Evolutionary conservation across 2,888 invertebrate genomes (phyloP), one percentile per base, ranked within the genome.

Genomic region (Dione vanillae): DNA sequence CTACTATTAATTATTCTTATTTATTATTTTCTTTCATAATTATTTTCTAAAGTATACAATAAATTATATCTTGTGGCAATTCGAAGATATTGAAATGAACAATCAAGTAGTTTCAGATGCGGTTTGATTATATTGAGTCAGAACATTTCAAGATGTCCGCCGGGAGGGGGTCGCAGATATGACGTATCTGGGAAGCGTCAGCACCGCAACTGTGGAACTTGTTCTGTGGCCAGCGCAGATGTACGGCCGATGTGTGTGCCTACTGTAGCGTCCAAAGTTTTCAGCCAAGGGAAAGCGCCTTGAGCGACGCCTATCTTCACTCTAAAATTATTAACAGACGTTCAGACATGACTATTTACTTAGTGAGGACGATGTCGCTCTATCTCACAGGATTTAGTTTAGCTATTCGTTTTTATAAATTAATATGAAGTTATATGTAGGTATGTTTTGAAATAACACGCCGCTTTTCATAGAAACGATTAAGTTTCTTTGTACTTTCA

Each of bases 341-440:
- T 86, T 85, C 85, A 85, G 85, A 92, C 92, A 92, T 79, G 90
- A 89, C 84, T 92, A 92, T 91, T 91, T 92, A 92, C 92, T 92
- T 89, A 92, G 79, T 76, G 83, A 77, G 79, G 80, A 76, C 76
- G 78, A 77, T 79, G 80, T 80, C 72, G 76, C 82, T 75, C 82
- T 80, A 70, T 61, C 47, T 37, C 27, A 20, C 16, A 12, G 54
- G 47, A 27, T 8, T 27, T 27, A 27, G 40, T 67, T 47, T 43
- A 6, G 16, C 2, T 45, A 58, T 35, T 7, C 2, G 0, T 43
- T 14, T 54, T 52, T 65, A 11, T 41, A 11, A 54, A 19, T 41
- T 2, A 35, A 49, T 37, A 14, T 14, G 6, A 43, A 14, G 2
- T 27, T 27, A 3, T 27, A 27, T 27, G 5, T 27, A 27, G n/a